phyloP scores from a whole-genome alignment of 2,888 invertebrate genomes.

The Frankliniella intonsa region DNA sequence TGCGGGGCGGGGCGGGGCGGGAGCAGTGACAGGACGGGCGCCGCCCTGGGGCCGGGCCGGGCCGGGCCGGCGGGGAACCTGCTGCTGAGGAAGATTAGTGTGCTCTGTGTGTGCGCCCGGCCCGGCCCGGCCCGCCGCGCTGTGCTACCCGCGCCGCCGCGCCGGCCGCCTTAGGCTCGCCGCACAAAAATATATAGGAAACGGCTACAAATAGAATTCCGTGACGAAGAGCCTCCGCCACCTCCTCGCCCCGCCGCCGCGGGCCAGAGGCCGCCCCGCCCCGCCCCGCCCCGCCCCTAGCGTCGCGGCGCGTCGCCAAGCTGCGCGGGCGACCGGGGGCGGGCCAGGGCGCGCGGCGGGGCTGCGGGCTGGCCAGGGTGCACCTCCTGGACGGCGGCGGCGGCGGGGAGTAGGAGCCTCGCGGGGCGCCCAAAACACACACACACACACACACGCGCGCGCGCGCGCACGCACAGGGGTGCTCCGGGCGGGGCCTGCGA shows the following conservation, averaged over 20 bases:
- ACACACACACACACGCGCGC: not conserved
- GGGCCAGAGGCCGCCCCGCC: not conserved
- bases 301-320: not conserved
- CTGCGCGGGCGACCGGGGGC: not conserved
- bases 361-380: no score
- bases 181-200: slow-evolving; percentile 17
- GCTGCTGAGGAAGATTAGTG: slow-evolving; percentile 23
- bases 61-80: not conserved
- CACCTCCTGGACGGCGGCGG: not conserved
- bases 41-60: not conserved
- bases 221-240: not conserved
- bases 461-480: not conserved
- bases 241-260: not conserved
- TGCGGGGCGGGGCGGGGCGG: no score
- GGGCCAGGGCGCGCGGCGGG: not conserved
- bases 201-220: slow-evolving; percentile 18
- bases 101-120: not conserved
- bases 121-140: no score
- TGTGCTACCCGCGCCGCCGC: no score
- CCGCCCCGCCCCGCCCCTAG: not conserved
- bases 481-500: not conserved
- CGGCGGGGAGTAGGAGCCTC: not conserved
- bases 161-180: not conserved
- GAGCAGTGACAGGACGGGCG: not conserved
- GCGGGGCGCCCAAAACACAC: no score